Evolutionary conservation across 2,113 vertebrate species (phyloP).

Genomic region (Haemorhous mexicanus): DNA sequence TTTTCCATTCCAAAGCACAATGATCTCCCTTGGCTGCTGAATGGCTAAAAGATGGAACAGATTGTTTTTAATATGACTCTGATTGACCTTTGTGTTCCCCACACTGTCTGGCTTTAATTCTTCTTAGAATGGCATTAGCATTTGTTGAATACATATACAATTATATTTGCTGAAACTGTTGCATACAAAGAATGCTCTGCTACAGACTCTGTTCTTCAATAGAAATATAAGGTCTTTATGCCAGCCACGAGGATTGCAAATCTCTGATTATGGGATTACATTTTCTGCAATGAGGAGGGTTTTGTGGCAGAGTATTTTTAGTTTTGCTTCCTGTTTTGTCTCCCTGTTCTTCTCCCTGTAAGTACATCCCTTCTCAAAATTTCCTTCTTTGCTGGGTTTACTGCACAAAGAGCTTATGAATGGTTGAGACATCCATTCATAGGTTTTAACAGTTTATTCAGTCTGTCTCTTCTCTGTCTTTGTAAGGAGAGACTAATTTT

Average conservation of each 20-base stretch:
- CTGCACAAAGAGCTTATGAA: conserved; percentile 34
- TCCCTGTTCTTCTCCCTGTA: conserved; percentile 13
- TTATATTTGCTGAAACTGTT: conserved; percentile 17
- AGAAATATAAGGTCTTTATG: neutral
- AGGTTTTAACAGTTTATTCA: conserved; percentile 18
- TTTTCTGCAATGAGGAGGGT: conserved; percentile 18
- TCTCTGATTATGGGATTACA: conserved; percentile 47
- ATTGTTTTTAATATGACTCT: neutral
- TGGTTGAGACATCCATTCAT: conserved; percentile 54
- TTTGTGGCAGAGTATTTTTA: conserved; percentile 32
- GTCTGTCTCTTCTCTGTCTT: conserved; percentile 5
- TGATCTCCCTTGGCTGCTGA: neutral
- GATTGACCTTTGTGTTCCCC: conserved; percentile 43
- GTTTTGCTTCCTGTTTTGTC: conserved; percentile 28
- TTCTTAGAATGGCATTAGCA: neutral
- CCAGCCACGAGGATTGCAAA: neutral
- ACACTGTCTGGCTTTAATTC: conserved; percentile 43
- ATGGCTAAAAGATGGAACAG: neutral
- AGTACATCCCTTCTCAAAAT: neutral
- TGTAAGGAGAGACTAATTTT: neutral
- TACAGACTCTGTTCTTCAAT: neutral
- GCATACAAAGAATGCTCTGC: neutral
- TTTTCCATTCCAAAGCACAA: neutral
- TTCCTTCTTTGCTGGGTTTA: conserved; percentile 24
- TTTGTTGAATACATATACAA: conserved; percentile 24